Conservation (phyloP, 2,888 invertebrate genomes). For the Macropis europaea region DNA sequence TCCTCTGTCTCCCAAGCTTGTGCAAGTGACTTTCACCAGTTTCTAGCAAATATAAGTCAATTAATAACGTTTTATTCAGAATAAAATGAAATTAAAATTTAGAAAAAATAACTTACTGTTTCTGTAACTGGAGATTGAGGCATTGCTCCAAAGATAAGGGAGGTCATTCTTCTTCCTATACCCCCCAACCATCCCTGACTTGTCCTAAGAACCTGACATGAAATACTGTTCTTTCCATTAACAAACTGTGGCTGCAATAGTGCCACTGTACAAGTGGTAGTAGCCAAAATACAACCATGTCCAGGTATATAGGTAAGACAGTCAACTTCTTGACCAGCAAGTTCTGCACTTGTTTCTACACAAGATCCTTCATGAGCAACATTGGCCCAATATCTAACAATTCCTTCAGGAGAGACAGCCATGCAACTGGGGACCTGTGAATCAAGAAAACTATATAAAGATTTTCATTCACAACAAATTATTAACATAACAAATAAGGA, state of each 20-base stretch:
- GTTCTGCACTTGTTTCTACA: conserved; percentile 90
- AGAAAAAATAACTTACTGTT: conserved; percentile 80
- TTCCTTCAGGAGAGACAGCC: conserved; percentile 96
- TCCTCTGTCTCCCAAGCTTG: conserved; percentile 76
- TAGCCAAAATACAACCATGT: conserved; percentile 91
- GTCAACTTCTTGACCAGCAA: conserved; percentile 94
- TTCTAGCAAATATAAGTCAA: conserved; percentile 72
- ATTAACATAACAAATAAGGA: neutral
- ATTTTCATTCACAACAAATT: neutral
- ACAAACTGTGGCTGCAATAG: conserved; percentile 84
- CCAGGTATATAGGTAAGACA: conserved; percentile 85
- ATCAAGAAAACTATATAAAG: neutral
- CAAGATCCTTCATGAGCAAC: conserved; percentile 93
- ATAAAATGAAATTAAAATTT: conserved; percentile 55
- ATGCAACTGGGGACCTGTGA: conserved; percentile 89
- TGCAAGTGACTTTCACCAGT: conserved; percentile 84
- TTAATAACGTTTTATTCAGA: neutral
- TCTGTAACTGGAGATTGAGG: conserved; percentile 83
- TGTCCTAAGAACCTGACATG: conserved; percentile 86
- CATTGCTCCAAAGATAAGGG: conserved; percentile 89
- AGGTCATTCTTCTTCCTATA: conserved; percentile 89
- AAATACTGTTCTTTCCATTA: conserved; percentile 86
- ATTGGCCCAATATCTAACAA: conserved; percentile 95
- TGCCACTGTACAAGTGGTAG: conserved; percentile 94
- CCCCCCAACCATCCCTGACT: conserved; percentile 94